Percentiles rank a stretch among this genome's conserved stretches.
These are phyloP conservation scores for Liasis olivaceus DNA, from an alignment of 2,797 vertebrate species.

Conservation along the genomic window DNA sequence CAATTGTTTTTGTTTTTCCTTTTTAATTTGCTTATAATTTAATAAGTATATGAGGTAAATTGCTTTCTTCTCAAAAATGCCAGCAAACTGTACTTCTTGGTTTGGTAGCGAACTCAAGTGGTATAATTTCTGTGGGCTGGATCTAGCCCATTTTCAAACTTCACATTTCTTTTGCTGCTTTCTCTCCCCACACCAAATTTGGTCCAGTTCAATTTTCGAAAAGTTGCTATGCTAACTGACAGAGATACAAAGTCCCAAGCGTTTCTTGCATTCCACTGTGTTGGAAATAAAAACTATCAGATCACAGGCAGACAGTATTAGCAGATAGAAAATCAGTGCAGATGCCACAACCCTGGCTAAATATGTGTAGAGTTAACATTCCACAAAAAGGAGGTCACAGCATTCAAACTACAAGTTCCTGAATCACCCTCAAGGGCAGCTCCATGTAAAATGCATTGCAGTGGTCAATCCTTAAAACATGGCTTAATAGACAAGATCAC, in stretches of 20 bases:
- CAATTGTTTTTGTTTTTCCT: background rate
- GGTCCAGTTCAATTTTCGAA: no score
- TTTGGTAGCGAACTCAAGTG: background rate
- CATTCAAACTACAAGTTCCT: background rate
- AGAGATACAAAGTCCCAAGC: no score
- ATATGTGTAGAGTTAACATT: background rate
- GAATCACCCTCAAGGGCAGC: background rate
- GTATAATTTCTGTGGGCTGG: background rate
- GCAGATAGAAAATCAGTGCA: background rate
- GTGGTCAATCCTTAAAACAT: background rate
- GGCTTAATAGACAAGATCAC: background rate
- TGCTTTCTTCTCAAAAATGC: background rate
- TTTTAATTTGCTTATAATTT: background rate
- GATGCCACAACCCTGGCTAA: background rate
- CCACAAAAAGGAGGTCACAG: background rate
- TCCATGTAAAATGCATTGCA: background rate
- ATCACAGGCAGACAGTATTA: background rate
- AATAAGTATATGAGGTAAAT: background rate
- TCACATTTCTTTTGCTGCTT: no score
- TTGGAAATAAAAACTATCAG: background rate
- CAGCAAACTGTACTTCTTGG: background rate
- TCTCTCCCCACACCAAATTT: no score
- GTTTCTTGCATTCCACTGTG: background rate
- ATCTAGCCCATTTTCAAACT: background rate
- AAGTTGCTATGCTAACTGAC: no score